A percentile compares a stretch with the other conserved stretches of the same genome.
Conservation (phyloP, 2,797 vertebrate genomes). For the Lycodopsis pacificus region DNA sequence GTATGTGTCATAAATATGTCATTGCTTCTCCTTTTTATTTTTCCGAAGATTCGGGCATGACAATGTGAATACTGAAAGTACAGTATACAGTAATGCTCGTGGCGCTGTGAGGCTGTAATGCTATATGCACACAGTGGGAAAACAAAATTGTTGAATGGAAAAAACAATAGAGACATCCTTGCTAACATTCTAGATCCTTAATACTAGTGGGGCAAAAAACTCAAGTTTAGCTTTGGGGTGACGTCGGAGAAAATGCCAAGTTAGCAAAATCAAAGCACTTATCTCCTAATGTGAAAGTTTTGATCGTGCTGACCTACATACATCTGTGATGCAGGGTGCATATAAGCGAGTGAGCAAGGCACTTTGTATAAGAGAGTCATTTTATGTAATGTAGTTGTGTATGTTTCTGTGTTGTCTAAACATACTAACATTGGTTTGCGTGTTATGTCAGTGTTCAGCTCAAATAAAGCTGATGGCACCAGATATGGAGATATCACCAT, state of each 20-base stretch:
- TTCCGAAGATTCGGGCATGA: background rate
- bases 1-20: background rate
- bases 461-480: background rate
- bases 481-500: background rate
- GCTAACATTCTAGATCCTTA: background rate
- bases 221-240: background rate
- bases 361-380: background rate
- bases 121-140: background rate
- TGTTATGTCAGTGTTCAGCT: background rate
- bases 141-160: background rate
- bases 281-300: background rate
- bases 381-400: background rate
- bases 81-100: background rate
- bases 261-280: background rate
- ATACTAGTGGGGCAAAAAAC: background rate
- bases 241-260: background rate
- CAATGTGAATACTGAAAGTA: background rate
- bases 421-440: background rate
- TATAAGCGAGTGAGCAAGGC: background rate
- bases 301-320: background rate
- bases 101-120: background rate
- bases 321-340: background rate
- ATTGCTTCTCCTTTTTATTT: background rate
- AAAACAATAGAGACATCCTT: background rate
- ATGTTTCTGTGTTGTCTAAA: conserved; percentile 4